Base-by-base conservation (phyloP, 92 coral and sea anemone genomes). In the Epizoanthus illoricatus region DNA sequence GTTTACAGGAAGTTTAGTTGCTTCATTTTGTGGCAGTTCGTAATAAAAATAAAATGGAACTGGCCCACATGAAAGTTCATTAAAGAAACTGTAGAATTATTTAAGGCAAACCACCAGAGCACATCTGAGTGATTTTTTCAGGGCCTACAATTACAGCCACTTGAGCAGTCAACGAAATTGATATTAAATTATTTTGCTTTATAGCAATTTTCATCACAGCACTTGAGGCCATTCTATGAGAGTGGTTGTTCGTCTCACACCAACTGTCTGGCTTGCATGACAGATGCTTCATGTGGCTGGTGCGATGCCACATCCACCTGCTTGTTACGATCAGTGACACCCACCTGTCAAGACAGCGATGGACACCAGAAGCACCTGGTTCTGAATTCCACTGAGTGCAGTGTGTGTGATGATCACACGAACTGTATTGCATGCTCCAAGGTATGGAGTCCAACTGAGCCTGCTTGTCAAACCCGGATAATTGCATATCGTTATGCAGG, bases 201-300 rank as follows among this genome's bases (percentile, higher is more conserved):
- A 8, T 36, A 93, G 97, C 79, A 84, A 19, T 57, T 93, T 21
- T 3, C 79, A 4, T 85, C 86, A n/a, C 91, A 71, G 63, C 88
- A 80, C 79, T 86, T 97, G 58, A 88, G 87, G 71, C 99, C 99
- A 19, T 91, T 80, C 64, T 74, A 64, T 39, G 73, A 83, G 23
- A 87, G 74, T 15, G 64, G 87, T 28, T 97, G 99, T 80, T 75
- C 91, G 9, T 60, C 60, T 9, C 80, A 80, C 18, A 55, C 57
- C 56, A 88, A 87, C 42, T 97, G 99, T 42, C 80, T 94, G 23
- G 86, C 89, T 15, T 97, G 99, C 76, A 87, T 97, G 93, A 83
- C 97, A 17, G 97, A 97, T 80, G 92, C 95, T 21, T 85, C 93
- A 7, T 97, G 99, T 94, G 99, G 97, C 0, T 97, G 99, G 99